Evolutionary conservation across 2,797 vertebrate genomes (phyloP).

Genomic region (Spondyliosoma cantharus): DNA sequence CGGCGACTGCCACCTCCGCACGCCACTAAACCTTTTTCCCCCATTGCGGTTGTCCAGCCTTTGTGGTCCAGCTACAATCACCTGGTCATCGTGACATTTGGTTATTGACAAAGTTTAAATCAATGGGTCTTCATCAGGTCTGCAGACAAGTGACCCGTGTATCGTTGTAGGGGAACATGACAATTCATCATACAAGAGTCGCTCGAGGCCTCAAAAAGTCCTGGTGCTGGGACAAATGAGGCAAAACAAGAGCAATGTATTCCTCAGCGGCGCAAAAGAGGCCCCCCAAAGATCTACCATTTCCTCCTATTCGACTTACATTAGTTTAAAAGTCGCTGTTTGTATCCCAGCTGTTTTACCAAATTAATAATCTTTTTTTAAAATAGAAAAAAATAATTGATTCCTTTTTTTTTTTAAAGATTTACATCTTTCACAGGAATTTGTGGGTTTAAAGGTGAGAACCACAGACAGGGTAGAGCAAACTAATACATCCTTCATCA

Average conservation of each 20-base stretch:
- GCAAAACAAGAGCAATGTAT: not conserved
- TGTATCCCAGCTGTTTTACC: not conserved
- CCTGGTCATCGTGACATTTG: too few relatives aligned
- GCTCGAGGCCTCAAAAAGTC: not conserved
- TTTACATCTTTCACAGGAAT: not conserved
- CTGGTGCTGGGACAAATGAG: not conserved
- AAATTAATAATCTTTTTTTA: not conserved
- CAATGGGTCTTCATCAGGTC: slow-evolving; percentile 8
- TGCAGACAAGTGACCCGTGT: slow-evolving; percentile 4
- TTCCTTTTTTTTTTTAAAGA: not conserved
- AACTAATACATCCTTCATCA: not conserved
- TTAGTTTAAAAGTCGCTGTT: not conserved
- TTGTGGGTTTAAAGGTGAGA: not conserved
- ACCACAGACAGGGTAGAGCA: not conserved
- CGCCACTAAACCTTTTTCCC: too few relatives aligned
- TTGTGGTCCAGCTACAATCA: too few relatives aligned
- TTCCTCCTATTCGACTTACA: not conserved
- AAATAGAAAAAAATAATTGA: not conserved
- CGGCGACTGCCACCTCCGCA: too few relatives aligned
- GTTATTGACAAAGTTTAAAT: not conserved
- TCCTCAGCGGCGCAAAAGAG: not conserved
- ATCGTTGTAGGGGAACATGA: slow-evolving; percentile 8
- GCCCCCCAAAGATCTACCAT: not conserved
- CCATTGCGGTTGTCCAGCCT: too few relatives aligned
- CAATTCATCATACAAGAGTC: not conserved